These are phyloP conservation scores for Scaptodrosophila lebanonensis DNA, from an alignment of 1,140 invertebrate genomes.

Conservation along the genomic window DNA sequence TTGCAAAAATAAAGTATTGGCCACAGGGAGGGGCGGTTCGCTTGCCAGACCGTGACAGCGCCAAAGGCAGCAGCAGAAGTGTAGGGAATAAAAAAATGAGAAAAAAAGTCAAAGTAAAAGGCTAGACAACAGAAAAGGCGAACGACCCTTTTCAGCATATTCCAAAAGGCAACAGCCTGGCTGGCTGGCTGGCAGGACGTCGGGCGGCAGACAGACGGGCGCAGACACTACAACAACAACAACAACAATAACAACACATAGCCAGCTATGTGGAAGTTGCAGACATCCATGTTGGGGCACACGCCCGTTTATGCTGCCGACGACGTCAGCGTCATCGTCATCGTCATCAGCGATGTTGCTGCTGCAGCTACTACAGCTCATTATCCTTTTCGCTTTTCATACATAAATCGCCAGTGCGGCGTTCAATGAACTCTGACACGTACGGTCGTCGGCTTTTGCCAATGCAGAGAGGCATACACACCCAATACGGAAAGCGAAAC, in stretches of 20 bases:
- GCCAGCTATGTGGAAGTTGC: background rate
- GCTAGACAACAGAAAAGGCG: slow-evolving; percentile 75
- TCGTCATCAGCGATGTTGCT: slow-evolving; percentile 36
- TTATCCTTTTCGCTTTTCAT: slow-evolving; percentile 77
- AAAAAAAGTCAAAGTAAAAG: slow-evolving; percentile 60
- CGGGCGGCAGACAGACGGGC: background rate
- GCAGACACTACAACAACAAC: too few species aligned
- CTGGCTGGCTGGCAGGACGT: background rate
- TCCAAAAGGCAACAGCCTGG: background rate
- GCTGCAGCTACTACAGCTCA: slow-evolving; percentile 44
- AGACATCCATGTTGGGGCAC: too few species aligned
- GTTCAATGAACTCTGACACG: slow-evolving; percentile 72
- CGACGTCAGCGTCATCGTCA: background rate
- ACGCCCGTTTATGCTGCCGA: background rate
- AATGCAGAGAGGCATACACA: slow-evolving; percentile 56
- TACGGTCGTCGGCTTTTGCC: slow-evolving; percentile 65
- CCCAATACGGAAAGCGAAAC: slow-evolving; percentile 77
- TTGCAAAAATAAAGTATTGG: slow-evolving; percentile 4
- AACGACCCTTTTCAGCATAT: slow-evolving; percentile 73
- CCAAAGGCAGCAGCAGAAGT: slow-evolving; percentile 23
- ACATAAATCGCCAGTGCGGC: slow-evolving; percentile 66
- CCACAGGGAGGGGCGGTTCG: slow-evolving; percentile 2
- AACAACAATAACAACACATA: too few species aligned
- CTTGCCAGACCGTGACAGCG: slow-evolving; percentile 42
- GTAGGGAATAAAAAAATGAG: slow-evolving; percentile 22